Base-by-base conservation (phyloP, 2,888 invertebrate species). In the Pegoplata infirma region DNA sequence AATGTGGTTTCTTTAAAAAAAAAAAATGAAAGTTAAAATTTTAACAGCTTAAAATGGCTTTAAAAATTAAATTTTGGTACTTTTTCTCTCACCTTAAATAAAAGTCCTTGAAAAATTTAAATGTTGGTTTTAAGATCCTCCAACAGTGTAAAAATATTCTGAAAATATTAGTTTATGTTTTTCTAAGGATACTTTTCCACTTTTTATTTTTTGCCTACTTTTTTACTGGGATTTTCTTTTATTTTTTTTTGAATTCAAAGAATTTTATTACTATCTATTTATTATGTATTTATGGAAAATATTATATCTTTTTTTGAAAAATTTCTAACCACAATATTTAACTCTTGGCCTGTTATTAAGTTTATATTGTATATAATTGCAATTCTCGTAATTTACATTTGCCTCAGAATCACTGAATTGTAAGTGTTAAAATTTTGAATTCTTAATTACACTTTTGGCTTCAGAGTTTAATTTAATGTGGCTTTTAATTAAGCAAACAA, bases 401-500 rank as follows among this genome's bases (percentile, higher is more conserved):
- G 5, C 16, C 46, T 32, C 32, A 32, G 2, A 3, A 32, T 10
- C 32, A 6, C 32, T 32, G n/a, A n/a, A n/a, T 6, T 32, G 12
- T 32, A 10, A 32, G 32, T 7, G 12, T 32, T 32, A 3, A 7
- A 32, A 12, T 32, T 32, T 32, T 49, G 19, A 58, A 32, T 10
- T 3, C n/a, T 46, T 46, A 55, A 72, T 72, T 76, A 61, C 49
- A 56, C 49, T 47, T 61, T 40, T 53, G 36, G 55, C 40, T 66
- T n/a, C 55, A 36, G 3, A 10, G 8, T n/a, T 66, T 12, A 59
- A 66, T 47, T 66, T 16, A 19, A 59, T 49, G 36, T 53, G 66
- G 55, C 53, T 71, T 76, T 66, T 49, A 67, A 71, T 61, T 55
- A 49, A 56, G 19, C 55, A 68, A 68, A 64, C 28, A 77, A 73